phyloP scores from a whole-genome alignment of 2,888 invertebrate genomes.

The Maniola hyperantus region DNA sequence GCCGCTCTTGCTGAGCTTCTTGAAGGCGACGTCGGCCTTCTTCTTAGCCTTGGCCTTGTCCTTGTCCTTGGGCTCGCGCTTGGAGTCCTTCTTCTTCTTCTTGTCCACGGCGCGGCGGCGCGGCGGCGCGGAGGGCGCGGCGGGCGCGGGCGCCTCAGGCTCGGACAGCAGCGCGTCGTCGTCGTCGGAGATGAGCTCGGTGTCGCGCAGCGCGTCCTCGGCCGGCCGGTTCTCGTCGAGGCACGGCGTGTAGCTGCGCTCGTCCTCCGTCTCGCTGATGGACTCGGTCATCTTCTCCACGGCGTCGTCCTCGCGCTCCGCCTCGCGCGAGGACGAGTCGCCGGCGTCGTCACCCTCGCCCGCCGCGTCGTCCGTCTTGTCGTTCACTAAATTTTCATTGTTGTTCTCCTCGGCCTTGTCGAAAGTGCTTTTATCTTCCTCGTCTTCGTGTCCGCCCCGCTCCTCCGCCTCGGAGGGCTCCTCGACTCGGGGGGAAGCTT shows the following conservation, averaged over 20 bases:
- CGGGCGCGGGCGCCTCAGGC: constrained; percentile 68
- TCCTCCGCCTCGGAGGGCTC: neutral
- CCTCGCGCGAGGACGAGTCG: constrained; percentile 23
- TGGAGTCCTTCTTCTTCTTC: constrained; percentile 80
- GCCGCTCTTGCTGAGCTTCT: constrained; percentile 89
- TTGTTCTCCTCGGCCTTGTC: constrained; percentile 34
- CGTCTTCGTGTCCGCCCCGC: neutral
- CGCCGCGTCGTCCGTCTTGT: constrained; percentile 2
- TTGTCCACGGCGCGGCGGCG: constrained; percentile 57
- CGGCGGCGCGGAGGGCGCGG: constrained; percentile 42
- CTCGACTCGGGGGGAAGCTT: neutral
- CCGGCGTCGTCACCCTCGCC: constrained; percentile 27
- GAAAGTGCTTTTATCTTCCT: constrained; percentile 20
- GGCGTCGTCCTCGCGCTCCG: constrained; percentile 30
- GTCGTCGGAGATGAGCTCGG: constrained; percentile 89
- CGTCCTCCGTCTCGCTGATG: constrained; percentile 84
- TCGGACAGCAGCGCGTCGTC: constrained; percentile 86
- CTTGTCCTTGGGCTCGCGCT: constrained; percentile 72
- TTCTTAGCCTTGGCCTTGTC: constrained; percentile 70
- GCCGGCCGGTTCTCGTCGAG: constrained; percentile 84
- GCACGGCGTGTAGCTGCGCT: constrained; percentile 88
- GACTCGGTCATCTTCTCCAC: constrained; percentile 80
- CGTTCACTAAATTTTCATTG: neutral
- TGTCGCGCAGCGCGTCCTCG: constrained; percentile 82
- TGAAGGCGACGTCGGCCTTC: constrained; percentile 85